A percentile compares a stretch with the other conserved stretches of the same genome.
These are phyloP conservation scores for Heliothis peltigera DNA, from an alignment of 2,888 invertebrate genomes.

Conservation along the genomic window DNA sequence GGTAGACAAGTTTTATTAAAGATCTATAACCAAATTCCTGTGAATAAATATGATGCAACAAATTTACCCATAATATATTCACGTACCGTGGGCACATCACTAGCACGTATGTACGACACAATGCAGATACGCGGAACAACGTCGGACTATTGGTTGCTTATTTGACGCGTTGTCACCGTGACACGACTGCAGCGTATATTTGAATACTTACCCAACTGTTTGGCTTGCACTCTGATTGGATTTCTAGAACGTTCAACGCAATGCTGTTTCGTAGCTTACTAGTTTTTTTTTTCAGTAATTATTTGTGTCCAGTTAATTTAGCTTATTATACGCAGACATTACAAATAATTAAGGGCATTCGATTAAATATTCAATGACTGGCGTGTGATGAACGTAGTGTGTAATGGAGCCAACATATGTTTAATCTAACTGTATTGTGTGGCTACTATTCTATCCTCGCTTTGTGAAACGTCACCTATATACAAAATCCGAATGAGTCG, in stretches of 20 bases:
- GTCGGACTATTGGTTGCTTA: slow-evolving; percentile 46
- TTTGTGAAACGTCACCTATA: background rate
- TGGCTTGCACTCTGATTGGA: slow-evolving; percentile 13
- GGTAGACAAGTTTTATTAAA: too few species aligned
- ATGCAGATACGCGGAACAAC: slow-evolving; percentile 43
- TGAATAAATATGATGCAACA: too few species aligned
- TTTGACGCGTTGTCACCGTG: slow-evolving; percentile 36
- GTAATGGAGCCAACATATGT: too few species aligned
- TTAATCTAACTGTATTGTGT: too few species aligned
- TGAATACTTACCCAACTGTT: slow-evolving; percentile 11
- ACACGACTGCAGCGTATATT: slow-evolving; percentile 17
- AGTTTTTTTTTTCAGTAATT: background rate
- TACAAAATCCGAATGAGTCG: slow-evolving; percentile 4
- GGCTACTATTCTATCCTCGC: too few species aligned
- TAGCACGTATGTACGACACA: slow-evolving; percentile 33
- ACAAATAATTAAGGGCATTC: too few species aligned
- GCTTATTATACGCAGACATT: too few species aligned
- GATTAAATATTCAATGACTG: too few species aligned
- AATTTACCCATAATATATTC: slow-evolving; percentile 15
- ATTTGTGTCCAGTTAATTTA: too few species aligned
- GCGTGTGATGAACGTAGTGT: too few species aligned
- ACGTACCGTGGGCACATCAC: slow-evolving; percentile 18
- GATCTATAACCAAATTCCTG: too few species aligned
- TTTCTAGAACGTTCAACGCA: background rate
- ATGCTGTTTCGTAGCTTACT: background rate